Conservation (phyloP, 2,797 vertebrate genomes). For the Catharus ustulatus region DNA sequence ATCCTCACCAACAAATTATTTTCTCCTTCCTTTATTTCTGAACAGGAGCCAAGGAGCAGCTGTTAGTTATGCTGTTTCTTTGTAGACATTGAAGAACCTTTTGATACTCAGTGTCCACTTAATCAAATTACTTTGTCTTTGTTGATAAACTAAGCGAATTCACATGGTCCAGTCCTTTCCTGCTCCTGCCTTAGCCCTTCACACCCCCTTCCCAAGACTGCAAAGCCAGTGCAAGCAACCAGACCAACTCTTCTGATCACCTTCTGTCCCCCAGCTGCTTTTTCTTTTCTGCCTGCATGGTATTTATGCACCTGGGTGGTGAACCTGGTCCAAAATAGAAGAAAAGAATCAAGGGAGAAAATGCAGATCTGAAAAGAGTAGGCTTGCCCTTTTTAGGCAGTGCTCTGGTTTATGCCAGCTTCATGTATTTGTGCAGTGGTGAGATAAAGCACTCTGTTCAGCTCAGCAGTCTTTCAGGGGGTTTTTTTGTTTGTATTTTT, state of each 20-base stretch:
- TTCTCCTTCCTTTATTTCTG: not conserved
- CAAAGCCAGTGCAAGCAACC: not conserved
- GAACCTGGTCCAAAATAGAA: not conserved
- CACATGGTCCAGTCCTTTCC: not conserved
- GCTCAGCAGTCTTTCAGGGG: not conserved
- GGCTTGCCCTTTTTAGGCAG: not conserved
- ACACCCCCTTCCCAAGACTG: accelerated
- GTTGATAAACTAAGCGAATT: not conserved
- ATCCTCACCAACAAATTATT: not conserved
- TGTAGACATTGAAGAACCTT: not conserved
- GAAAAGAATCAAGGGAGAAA: not conserved
- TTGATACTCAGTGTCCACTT: not conserved
- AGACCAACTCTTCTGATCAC: not conserved
- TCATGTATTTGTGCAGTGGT: not conserved
- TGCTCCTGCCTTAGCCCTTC: not conserved
- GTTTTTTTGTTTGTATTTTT: too few relatives aligned
- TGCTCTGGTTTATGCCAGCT: not conserved
- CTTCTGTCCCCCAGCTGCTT: not conserved
- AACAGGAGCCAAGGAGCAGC: not conserved
- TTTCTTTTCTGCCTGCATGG: not conserved
- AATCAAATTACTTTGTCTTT: not conserved
- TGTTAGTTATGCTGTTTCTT: not conserved
- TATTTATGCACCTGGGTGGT: not conserved
- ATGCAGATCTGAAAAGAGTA: not conserved
- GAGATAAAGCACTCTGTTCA: not conserved